Conservation (phyloP, 1,140 invertebrate genomes). For the Magallana angulata region DNA sequence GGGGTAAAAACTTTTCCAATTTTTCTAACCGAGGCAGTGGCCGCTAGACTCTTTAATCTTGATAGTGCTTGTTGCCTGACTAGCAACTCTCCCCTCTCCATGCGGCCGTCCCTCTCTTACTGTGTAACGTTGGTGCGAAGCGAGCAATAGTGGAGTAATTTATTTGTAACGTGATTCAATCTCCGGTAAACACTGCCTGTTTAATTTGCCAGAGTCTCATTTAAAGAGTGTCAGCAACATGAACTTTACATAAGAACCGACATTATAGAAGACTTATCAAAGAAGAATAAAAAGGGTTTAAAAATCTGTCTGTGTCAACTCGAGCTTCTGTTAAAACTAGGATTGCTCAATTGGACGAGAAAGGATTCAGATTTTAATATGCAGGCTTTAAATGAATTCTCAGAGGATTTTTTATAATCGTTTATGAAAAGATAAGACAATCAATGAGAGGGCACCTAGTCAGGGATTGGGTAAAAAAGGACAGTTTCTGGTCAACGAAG, state of each 20-base stretch:
- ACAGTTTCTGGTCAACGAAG: background rate
- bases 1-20: background rate
- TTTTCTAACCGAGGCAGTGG: background rate
- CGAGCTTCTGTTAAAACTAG: background rate
- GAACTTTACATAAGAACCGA: slow-evolving; percentile 25
- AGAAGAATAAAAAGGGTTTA: slow-evolving; percentile 8
- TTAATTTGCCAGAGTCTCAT: background rate
- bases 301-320: slow-evolving; percentile 36
- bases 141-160: background rate
- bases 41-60: slow-evolving; percentile 11
- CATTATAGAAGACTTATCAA: slow-evolving; percentile 20
- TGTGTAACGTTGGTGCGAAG: background rate
- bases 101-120: background rate
- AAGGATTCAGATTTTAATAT: slow-evolving; percentile 31
- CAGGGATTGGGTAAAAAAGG: background rate
- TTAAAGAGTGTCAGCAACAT: slow-evolving; percentile 9
- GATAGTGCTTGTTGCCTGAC: slow-evolving; percentile 15
- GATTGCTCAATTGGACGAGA: slow-evolving; percentile 29
- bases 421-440: slow-evolving; percentile 38
- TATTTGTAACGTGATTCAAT: background rate
- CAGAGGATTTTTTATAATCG: slow-evolving; percentile 19
- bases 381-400: slow-evolving; percentile 19
- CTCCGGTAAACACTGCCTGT: background rate
- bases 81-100: background rate
- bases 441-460: background rate